Evolutionary conservation across 2,797 vertebrate species (phyloP).

Genomic region (Triplophysa bombifrons): DNA sequence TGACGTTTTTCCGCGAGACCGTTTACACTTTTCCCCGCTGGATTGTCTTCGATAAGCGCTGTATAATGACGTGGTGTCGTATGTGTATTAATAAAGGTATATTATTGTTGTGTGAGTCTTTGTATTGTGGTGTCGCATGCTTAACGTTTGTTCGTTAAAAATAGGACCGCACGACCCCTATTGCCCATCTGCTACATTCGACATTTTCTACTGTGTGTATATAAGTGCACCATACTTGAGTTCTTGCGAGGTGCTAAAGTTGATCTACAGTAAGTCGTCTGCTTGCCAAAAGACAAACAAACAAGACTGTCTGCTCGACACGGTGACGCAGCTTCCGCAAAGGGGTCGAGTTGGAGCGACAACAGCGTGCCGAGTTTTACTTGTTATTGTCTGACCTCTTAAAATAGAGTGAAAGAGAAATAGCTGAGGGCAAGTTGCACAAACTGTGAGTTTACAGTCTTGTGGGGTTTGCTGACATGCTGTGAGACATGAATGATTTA

Average conservation of each 20-base stretch:
- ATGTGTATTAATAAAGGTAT: background rate
- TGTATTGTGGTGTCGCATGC: slow-evolving; percentile 7
- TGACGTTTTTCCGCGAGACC: background rate
- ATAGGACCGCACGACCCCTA: background rate
- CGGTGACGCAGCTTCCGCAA: slow-evolving; percentile 17
- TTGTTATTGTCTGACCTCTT: slow-evolving; percentile 46
- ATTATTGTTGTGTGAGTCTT: background rate
- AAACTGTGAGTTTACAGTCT: background rate
- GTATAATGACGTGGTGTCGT: background rate
- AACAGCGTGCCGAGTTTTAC: slow-evolving; percentile 32
- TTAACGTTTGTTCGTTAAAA: slow-evolving; percentile 1
- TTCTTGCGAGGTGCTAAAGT: background rate
- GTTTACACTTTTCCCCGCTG: background rate
- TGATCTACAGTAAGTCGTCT: background rate
- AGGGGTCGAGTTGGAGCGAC: background rate
- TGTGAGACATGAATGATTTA: slow-evolving; percentile 26
- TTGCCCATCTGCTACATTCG: background rate
- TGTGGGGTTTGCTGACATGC: background rate
- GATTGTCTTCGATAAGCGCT: background rate
- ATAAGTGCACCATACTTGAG: no score
- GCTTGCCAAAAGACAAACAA: slow-evolving; percentile 27
- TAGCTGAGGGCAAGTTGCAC: background rate
- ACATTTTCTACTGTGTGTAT: no score
- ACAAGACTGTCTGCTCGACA: slow-evolving; percentile 23
- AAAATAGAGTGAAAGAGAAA: slow-evolving; percentile 31